Percentiles rank a stretch among this genome's conserved stretches.
Conservation (phyloP, 2,888 invertebrate genomes). For the Gibbula magus region DNA sequence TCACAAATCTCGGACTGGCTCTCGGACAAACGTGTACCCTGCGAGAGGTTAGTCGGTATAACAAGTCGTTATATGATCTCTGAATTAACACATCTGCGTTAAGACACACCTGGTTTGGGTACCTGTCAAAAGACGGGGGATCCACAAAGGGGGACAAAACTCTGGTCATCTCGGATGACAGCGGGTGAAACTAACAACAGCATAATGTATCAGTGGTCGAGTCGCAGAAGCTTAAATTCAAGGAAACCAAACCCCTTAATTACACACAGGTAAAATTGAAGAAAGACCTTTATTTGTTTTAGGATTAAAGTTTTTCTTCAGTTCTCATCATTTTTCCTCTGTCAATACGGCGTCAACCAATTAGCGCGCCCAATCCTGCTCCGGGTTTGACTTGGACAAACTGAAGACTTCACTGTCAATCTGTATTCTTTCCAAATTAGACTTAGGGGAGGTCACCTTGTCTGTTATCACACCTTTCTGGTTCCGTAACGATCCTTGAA, state of each 20-base stretch:
- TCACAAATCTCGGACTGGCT: neutral
- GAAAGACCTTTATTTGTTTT: neutral
- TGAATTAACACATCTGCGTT: neutral
- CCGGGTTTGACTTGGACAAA: neutral
- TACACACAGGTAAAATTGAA: conserved; percentile 5
- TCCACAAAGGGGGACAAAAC: no score
- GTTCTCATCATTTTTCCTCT: neutral
- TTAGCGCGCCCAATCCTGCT: neutral
- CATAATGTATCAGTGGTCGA: no score
- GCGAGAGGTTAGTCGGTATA: neutral
- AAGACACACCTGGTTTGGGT: neutral
- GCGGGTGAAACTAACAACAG: no score
- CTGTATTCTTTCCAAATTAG: no score
- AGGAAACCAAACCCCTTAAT: neutral
- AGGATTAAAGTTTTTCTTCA: neutral
- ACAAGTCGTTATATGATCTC: neutral
- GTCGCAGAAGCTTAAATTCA: neutral
- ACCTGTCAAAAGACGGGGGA: no score
- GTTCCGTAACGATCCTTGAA: no score
- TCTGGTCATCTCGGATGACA: no score
- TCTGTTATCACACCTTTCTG: no score
- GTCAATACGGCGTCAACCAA: neutral
- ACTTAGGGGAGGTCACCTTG: no score
- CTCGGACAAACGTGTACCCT: no score
- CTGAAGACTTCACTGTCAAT: neutral